Conservation (phyloP, 2,888 invertebrate genomes). For the Brenthis daphne region DNA sequence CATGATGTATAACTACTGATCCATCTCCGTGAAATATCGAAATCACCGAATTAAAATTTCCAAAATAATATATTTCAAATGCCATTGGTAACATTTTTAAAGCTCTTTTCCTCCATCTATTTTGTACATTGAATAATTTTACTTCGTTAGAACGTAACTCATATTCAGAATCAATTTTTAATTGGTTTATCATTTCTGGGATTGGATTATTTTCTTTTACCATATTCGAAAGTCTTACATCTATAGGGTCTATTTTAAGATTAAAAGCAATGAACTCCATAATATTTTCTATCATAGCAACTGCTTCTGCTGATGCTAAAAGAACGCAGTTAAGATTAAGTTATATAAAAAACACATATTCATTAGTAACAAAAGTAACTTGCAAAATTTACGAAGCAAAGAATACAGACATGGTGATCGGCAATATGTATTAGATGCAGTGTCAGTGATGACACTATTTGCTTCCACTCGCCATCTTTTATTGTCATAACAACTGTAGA, state of each 20-base stretch:
- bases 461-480: constrained; percentile 81
- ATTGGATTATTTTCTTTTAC: constrained; percentile 63
- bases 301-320: constrained; percentile 82
- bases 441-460: constrained; percentile 83
- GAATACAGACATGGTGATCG: constrained; percentile 84
- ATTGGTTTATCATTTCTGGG: constrained; percentile 76
- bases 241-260: constrained; percentile 80
- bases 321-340: constrained; percentile 21
- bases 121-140: constrained; percentile 80
- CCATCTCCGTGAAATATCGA: constrained; percentile 87
- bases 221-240: constrained; percentile 82
- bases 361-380: not conserved
- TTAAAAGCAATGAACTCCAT: constrained; percentile 85
- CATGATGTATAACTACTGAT: constrained; percentile 85
- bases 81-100: constrained; percentile 85
- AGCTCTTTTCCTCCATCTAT: constrained; percentile 90
- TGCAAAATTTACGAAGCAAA: not conserved
- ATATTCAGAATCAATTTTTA: constrained; percentile 78
- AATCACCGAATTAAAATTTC: constrained; percentile 82
- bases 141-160: constrained; percentile 70
- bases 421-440: constrained; percentile 86
- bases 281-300: constrained; percentile 84
- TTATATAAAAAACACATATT: not conserved
- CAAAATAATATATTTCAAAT: constrained; percentile 81
- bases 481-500: constrained; percentile 80